A percentile compares a stretch with the other conserved stretches of the same genome.
These are phyloP conservation scores for Aporrectodea caliginosa DNA, from an alignment of 1,140 invertebrate species.

Conservation along the genomic window DNA sequence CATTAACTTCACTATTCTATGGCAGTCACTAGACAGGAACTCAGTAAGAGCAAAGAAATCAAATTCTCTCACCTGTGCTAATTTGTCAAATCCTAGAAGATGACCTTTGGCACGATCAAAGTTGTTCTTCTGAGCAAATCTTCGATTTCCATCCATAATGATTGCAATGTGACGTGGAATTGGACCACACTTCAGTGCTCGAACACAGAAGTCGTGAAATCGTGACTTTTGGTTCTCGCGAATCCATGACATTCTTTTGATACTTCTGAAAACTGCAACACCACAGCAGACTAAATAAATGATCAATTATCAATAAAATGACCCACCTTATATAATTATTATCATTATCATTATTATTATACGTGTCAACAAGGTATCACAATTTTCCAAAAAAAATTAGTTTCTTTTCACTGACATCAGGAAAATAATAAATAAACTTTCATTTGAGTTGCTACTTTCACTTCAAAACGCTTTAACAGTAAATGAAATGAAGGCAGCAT, in stretches of 20 bases:
- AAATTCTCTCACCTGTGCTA: slow-evolving; percentile 66
- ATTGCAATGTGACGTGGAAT: slow-evolving; percentile 89
- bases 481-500: too few species aligned
- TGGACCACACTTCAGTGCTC: slow-evolving; percentile 73
- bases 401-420: too few species aligned
- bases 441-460: too few species aligned
- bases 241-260: background rate
- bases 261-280: too few species aligned
- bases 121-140: slow-evolving; percentile 81
- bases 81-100: slow-evolving; percentile 86
- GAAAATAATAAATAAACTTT: too few species aligned
- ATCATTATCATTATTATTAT: too few species aligned
- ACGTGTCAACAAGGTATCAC: too few species aligned
- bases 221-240: slow-evolving; percentile 54
- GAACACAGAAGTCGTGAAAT: slow-evolving; percentile 72
- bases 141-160: slow-evolving; percentile 98
- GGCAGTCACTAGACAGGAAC: background rate
- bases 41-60: background rate
- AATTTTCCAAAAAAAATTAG: too few species aligned
- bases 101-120: slow-evolving; percentile 78
- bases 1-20: background rate
- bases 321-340: too few species aligned
- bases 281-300: too few species aligned
- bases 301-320: too few species aligned
- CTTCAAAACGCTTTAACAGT: too few species aligned